phyloP scores from a whole-genome alignment of 30 jellyfish, hydroid and myxozoan genomes.

The Pseudorhiza aurosa region DNA sequence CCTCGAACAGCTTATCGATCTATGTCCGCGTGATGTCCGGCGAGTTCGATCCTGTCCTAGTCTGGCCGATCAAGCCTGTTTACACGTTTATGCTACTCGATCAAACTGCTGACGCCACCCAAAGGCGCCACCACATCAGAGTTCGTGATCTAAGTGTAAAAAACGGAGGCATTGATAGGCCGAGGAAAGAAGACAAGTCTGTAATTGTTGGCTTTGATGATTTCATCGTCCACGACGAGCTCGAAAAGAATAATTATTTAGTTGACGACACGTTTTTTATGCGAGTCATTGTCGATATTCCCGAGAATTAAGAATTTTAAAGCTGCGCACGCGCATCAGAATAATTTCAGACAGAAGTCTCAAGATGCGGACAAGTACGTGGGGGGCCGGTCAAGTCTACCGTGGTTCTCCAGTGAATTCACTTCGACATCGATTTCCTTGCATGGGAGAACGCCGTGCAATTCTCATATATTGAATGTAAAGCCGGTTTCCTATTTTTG shows the following conservation, averaged over 20 bases:
- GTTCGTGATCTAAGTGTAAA: slow-evolving; percentile 90
- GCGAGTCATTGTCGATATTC: slow-evolving; percentile 85
- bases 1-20: slow-evolving; percentile 78
- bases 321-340: too few relatives aligned
- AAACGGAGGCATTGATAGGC: slow-evolving; percentile 88
- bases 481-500: too few relatives aligned
- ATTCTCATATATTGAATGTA: too few relatives aligned
- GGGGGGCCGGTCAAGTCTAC: too few relatives aligned
- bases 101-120: slow-evolving; percentile 82
- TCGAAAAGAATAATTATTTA: slow-evolving; percentile 80
- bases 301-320: slow-evolving; percentile 55
- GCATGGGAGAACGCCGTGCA: too few relatives aligned
- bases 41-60: slow-evolving; percentile 93
- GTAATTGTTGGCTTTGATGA: slow-evolving; percentile 96
- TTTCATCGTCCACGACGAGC: slow-evolving; percentile 90
- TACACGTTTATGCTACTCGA: slow-evolving; percentile 85
- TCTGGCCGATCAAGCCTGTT: slow-evolving; percentile 96
- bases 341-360: too few relatives aligned
- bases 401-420: too few relatives aligned
- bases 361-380: too few relatives aligned
- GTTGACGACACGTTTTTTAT: slow-evolving; percentile 91
- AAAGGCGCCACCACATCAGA: slow-evolving; percentile 83
- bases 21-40: slow-evolving; percentile 92
- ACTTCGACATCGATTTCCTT: too few relatives aligned
- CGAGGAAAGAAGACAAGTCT: slow-evolving; percentile 90